These are phyloP conservation scores for Alca torda DNA, from an alignment of 2,797 vertebrate genomes.

Conservation along the genomic window DNA sequence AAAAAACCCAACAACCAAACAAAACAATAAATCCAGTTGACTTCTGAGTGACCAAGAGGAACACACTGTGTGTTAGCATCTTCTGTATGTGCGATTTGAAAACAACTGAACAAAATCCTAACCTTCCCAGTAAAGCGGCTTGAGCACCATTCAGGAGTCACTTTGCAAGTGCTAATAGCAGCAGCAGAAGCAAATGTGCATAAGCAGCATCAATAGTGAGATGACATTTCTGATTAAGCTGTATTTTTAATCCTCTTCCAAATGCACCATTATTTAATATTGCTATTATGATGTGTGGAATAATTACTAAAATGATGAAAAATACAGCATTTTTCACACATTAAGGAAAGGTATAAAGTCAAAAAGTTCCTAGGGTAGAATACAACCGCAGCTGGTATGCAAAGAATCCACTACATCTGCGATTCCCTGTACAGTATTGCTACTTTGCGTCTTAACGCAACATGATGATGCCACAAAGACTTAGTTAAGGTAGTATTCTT, in stretches of 20 bases:
- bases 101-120: not conserved
- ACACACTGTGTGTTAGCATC: not conserved
- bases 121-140: not conserved
- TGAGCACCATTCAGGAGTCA: not conserved
- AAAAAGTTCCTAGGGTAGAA: no score
- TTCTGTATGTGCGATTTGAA: not conserved
- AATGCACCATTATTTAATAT: not conserved
- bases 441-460: no score
- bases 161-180: not conserved
- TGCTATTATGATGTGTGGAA: not conserved
- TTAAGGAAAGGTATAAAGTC: no score
- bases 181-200: not conserved
- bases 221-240: not conserved
- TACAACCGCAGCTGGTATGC: no score
- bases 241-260: not conserved
- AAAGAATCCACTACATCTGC: no score
- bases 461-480: not conserved
- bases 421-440: no score
- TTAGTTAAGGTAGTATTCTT: not conserved
- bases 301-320: no score
- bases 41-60: not conserved
- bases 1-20: not conserved
- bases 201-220: not conserved
- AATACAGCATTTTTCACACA: no score
- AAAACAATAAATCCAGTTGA: not conserved